Evolutionary conservation across 2,113 vertebrate genomes (phyloP).

Genomic region (Glareola pratincola): DNA sequence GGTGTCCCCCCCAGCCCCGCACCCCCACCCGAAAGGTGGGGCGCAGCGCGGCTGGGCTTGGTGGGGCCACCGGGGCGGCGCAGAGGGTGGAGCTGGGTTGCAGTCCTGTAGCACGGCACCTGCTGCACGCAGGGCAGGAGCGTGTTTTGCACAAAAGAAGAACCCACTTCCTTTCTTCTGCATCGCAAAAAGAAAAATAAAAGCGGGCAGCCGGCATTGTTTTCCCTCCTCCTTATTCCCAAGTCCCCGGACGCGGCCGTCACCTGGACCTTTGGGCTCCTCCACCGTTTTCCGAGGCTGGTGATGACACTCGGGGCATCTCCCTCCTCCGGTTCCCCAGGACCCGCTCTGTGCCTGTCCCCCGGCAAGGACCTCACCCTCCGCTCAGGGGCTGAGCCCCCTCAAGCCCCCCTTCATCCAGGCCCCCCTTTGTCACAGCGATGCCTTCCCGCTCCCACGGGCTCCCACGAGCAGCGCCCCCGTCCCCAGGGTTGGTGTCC

Average conservation of each 20-base stretch:
- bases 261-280: not conserved
- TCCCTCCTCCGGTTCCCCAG: not conserved
- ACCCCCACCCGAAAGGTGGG: rapidly evolving
- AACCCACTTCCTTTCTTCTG: conserved; percentile 63
- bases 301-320: not conserved
- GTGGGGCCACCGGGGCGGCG: not conserved
- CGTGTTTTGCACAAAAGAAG: conserved; percentile 56
- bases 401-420: rapidly evolving
- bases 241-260: rapidly evolving
- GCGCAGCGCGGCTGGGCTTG: not conserved
- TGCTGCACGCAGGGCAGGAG: conserved; percentile 27
- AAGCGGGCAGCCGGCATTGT: not conserved
- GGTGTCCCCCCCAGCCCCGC: not conserved
- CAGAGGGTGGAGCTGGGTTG: conserved; percentile 65
- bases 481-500: rapidly evolving
- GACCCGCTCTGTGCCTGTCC: rapidly evolving
- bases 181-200: conserved; percentile 20
- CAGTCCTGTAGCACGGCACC: conserved; percentile 22
- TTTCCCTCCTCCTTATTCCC: not conserved
- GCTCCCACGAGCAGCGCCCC: rapidly evolving
- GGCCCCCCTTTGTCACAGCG: rapidly evolving
- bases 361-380: not conserved
- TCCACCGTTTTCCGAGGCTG: rapidly evolving
- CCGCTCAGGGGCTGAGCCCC: rapidly evolving
- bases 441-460: rapidly evolving